Conservation (phyloP, 2,888 invertebrate species). For the Apotomis betuletana region DNA sequence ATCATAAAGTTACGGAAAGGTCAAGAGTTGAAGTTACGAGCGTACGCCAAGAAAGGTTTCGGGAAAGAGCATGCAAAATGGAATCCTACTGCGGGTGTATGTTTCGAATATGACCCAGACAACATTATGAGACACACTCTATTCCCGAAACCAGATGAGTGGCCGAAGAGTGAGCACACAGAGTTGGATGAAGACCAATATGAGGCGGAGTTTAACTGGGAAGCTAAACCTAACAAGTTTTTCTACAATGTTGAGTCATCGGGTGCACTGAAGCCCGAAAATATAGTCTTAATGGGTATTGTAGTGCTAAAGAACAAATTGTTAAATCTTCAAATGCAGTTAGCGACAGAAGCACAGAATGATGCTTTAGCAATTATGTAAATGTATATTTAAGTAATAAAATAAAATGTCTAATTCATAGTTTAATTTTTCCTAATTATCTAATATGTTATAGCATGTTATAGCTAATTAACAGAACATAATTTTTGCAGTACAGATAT, state of each 20-base stretch:
- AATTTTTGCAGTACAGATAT: background rate
- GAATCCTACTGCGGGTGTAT: constrained; percentile 99
- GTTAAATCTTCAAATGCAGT: constrained; percentile 96
- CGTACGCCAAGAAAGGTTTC: constrained; percentile 98
- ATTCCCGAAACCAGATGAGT: constrained; percentile 98
- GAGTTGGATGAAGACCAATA: constrained; percentile 96
- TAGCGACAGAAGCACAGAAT: constrained; percentile 93
- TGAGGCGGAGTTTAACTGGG: constrained; percentile 97
- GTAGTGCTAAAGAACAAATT: constrained; percentile 97
- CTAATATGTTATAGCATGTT: background rate
- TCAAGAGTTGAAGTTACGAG: constrained; percentile 96
- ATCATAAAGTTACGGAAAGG: constrained; percentile 90
- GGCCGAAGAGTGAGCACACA: constrained; percentile 99
- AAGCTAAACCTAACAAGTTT: constrained; percentile 98
- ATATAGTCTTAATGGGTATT: constrained; percentile 97
- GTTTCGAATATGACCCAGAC: constrained; percentile 99
- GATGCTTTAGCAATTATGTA: constrained; percentile 89
- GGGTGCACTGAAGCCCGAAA: constrained; percentile 97
- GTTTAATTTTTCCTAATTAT: constrained; percentile 10
- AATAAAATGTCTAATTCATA: background rate
- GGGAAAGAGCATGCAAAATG: constrained; percentile 99
- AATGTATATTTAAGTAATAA: constrained; percentile 34
- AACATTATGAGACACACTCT: constrained; percentile 98
- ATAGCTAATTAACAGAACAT: background rate
- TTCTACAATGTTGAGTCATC: constrained; percentile 98